Conservation (phyloP, 2,113 vertebrate species). For the human (Homo sapiens) region GRCh38 chr3:102122001-102122500, state of each 20-base stretch:
- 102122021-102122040: background rate
- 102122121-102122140: background rate
- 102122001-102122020: background rate
- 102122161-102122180: background rate
- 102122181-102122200: background rate
- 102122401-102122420: background rate
- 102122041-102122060: background rate
- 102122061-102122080: background rate
- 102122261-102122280: background rate
- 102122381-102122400: background rate
- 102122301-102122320: background rate
- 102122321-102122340: background rate
- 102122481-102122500: background rate
- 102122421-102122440: background rate
- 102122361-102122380: background rate
- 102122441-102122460: background rate
- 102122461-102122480: background rate
- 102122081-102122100: background rate
- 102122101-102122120: background rate
- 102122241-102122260: background rate
- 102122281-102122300: background rate
- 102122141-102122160: background rate
- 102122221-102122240: background rate
- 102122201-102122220: background rate
- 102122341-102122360: background rate